These are phyloP conservation scores for Hydriomena furcata DNA, from an alignment of 2,888 invertebrate genomes.

Conservation along the genomic window DNA sequence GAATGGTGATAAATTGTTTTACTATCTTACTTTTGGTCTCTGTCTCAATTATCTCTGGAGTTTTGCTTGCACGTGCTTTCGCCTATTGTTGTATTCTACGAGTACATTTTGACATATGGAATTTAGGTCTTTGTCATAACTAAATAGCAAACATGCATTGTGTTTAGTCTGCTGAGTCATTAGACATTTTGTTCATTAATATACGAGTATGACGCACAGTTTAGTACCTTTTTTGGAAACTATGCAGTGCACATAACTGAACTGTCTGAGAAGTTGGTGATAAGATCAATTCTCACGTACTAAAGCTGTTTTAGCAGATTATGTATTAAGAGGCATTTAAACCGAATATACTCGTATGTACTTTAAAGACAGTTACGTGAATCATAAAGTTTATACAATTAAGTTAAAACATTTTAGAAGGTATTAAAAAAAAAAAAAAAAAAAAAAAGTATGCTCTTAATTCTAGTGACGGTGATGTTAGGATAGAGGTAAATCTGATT, in stretches of 20 bases:
- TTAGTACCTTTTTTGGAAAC: slow-evolving; percentile 9
- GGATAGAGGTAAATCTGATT: too few species aligned
- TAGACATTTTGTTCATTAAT: slow-evolving; percentile 20
- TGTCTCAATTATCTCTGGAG: slow-evolving; percentile 40
- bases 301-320: background rate
- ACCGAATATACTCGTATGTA: too few species aligned
- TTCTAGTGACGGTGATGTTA: too few species aligned
- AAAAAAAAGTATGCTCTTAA: too few species aligned
- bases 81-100: slow-evolving; percentile 43
- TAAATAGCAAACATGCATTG: slow-evolving; percentile 40
- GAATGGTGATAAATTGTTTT: slow-evolving; percentile 34
- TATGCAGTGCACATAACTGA: background rate
- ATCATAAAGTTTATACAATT: too few species aligned
- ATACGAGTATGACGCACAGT: slow-evolving; percentile 15
- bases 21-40: slow-evolving; percentile 36
- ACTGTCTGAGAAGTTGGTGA: background rate
- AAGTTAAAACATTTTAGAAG: too few species aligned
- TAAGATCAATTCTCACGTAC: background rate
- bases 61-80: slow-evolving; percentile 50
- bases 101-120: slow-evolving; percentile 46
- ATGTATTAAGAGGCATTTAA: too few species aligned
- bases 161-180: slow-evolving; percentile 33
- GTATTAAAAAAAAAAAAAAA: too few species aligned
- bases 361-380: too few species aligned
- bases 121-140: slow-evolving; percentile 49